phyloP scores from a whole-genome alignment of 2,113 vertebrate species.

The Tachuris rubrigastra region DNA sequence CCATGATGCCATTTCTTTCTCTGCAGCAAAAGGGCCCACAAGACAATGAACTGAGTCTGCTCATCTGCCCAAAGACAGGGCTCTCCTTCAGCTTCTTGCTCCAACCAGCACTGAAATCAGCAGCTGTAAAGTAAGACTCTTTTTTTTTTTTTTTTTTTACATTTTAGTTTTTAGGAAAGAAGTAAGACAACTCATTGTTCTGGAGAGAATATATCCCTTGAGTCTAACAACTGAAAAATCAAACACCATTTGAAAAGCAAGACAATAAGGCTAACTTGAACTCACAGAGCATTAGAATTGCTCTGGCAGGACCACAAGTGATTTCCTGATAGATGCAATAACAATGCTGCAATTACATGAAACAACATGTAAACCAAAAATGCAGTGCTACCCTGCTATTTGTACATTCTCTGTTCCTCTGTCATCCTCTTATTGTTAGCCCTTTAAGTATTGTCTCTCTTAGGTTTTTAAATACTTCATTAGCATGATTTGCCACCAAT shows the following conservation, averaged over 20 bases:
- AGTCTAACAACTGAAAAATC: constrained; percentile 47
- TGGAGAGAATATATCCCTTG: background rate
- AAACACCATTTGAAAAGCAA: constrained; percentile 27
- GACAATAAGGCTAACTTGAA: constrained; percentile 1
- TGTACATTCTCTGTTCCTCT: background rate
- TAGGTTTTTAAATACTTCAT: background rate
- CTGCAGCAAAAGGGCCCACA: background rate
- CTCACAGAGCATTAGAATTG: background rate
- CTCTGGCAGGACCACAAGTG: background rate
- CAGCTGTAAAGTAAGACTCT: background rate
- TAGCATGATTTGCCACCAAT: background rate
- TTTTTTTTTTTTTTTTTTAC: background rate
- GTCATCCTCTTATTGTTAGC: constrained; percentile 11
- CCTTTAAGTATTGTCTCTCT: background rate
- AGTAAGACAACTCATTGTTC: background rate
- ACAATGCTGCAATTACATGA: constrained; percentile 24
- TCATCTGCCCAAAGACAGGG: background rate
- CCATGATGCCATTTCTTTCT: background rate
- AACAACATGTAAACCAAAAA: constrained; percentile 48
- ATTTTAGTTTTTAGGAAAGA: background rate
- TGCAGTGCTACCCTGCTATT: background rate
- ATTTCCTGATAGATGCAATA: constrained; percentile 28
- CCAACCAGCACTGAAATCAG: background rate
- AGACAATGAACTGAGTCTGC: background rate
- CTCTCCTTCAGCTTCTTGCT: background rate